Conservation (phyloP, 2,797 vertebrate species). For the Dryobates pubescens region DNA sequence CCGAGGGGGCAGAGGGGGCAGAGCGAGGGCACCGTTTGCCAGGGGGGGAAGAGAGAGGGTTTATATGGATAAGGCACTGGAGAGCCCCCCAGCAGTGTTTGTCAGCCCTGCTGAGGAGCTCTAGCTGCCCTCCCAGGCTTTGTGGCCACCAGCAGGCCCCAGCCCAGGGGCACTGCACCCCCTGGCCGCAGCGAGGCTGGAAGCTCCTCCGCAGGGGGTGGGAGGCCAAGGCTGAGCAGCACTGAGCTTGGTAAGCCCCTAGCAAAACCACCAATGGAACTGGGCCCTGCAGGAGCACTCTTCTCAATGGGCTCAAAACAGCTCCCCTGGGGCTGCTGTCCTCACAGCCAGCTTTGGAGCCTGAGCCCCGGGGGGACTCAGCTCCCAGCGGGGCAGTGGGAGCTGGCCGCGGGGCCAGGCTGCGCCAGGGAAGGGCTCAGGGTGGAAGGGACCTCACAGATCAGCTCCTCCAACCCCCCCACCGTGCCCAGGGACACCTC, state of each 20-base stretch:
- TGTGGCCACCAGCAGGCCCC: fast-evolving
- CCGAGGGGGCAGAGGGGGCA: not conserved
- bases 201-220: not conserved
- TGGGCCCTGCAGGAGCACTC: fast-evolving
- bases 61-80: fast-evolving
- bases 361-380: too few species aligned
- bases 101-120: not conserved
- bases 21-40: not conserved
- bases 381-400: not conserved
- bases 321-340: not conserved
- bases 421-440: too few species aligned
- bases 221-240: not conserved
- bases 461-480: too few species aligned
- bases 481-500: too few species aligned
- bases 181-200: fast-evolving
- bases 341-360: not conserved
- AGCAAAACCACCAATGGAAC: not conserved
- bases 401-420: not conserved
- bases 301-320: not conserved
- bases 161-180: not conserved
- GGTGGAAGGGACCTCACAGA: too few species aligned
- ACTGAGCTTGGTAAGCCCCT: not conserved
- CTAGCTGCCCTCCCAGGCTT: not conserved
- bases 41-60: not conserved
- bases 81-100: not conserved